Percentiles rank a stretch among this genome's conserved stretches.
Conservation (phyloP, 2,113 vertebrate genomes). For the Petroica traversi region DNA sequence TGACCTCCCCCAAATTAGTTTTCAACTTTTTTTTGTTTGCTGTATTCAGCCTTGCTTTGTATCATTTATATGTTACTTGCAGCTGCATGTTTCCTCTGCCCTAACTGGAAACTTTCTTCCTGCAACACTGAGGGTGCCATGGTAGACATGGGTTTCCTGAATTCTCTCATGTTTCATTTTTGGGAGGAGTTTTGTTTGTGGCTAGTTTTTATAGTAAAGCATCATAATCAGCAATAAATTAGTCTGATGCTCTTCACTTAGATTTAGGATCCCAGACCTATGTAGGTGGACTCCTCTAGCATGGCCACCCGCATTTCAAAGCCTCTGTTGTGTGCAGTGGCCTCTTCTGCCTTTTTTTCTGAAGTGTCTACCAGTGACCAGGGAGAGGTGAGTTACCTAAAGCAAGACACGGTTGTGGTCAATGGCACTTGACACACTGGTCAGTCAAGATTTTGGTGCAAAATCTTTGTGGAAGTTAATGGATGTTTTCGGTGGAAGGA, state of each 20-base stretch:
- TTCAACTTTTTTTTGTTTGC: not conserved
- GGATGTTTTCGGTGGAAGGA: not conserved
- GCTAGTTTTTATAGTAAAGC: not conserved
- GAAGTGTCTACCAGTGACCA: not conserved
- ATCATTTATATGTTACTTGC: not conserved
- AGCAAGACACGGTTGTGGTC: not conserved
- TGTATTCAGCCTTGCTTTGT: not conserved
- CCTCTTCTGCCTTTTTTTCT: not conserved
- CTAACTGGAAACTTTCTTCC: not conserved
- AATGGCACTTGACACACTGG: not conserved
- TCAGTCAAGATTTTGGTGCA: not conserved
- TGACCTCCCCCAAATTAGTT: conserved; percentile 3
- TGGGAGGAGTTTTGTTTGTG: not conserved
- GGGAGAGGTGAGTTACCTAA: fast-evolving
- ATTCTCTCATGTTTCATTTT: not conserved
- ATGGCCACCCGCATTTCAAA: not conserved
- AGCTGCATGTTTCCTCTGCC: not conserved
- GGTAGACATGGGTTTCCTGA: not conserved
- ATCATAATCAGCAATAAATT: not conserved
- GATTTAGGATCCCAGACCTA: not conserved
- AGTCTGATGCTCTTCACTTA: not conserved
- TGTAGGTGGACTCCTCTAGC: not conserved
- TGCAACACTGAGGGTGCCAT: fast-evolving
- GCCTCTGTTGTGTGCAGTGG: not conserved
- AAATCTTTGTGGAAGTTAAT: not conserved